These are phyloP conservation scores for Rhysida immarginata DNA, from an alignment of 1,140 invertebrate species.

Conservation along the genomic window DNA sequence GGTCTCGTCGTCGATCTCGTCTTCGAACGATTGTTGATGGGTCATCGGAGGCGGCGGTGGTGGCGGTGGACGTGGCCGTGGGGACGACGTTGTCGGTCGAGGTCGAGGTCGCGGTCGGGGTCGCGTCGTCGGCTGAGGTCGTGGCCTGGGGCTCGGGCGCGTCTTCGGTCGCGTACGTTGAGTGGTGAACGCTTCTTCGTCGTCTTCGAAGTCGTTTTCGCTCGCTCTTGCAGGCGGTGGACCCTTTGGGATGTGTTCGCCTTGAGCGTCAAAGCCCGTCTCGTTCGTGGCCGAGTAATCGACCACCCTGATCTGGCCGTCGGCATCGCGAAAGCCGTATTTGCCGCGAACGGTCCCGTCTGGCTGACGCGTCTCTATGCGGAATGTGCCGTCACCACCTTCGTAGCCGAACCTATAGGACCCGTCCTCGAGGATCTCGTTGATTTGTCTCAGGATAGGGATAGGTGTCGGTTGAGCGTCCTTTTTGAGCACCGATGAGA, in stretches of 20 bases:
- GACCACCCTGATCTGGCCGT: constrained; percentile 72
- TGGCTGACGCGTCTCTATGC: constrained; percentile 67
- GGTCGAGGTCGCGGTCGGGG: constrained; percentile 23
- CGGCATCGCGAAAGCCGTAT: constrained; percentile 75
- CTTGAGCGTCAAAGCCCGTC: constrained; percentile 56
- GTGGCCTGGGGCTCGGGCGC: constrained; percentile 29
- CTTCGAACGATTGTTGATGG: not conserved
- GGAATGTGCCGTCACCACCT: constrained; percentile 72
- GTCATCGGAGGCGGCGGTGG: not conserved
- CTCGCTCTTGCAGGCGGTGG: constrained; percentile 38
- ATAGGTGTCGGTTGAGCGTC: constrained; percentile 54
- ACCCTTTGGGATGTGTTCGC: constrained; percentile 36
- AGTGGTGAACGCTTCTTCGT: constrained; percentile 43
- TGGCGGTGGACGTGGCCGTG: not conserved
- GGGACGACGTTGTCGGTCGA: not conserved
- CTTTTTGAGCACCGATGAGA: too few relatives aligned
- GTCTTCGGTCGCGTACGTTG: constrained; percentile 41
- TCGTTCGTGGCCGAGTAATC: constrained; percentile 75
- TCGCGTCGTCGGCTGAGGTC: constrained; percentile 21
- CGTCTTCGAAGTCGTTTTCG: constrained; percentile 24
- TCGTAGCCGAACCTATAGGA: constrained; percentile 80
- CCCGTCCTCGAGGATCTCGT: constrained; percentile 52
- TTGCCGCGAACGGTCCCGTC: constrained; percentile 74
- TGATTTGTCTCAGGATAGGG: constrained; percentile 1
- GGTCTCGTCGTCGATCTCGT: too few relatives aligned